Evolutionary conservation across 2,797 vertebrate species (phyloP).

Genomic region (Parauchenoglanis punctatus): DNA sequence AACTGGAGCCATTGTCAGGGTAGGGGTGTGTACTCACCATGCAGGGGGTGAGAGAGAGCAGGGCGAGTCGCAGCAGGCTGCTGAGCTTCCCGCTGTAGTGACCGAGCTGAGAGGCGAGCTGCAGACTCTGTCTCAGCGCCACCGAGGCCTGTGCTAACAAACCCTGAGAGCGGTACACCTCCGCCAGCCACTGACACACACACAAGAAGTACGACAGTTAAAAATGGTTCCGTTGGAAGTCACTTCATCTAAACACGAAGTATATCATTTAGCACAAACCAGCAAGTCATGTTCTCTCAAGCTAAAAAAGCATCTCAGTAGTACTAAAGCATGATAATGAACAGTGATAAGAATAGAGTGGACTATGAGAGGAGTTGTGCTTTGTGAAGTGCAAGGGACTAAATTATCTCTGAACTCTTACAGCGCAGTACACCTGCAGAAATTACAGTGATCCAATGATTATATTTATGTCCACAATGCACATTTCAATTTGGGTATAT

Average conservation of each 20-base stretch:
- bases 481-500: background rate
- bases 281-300: background rate
- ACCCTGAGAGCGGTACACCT: constrained; percentile 86
- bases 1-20: background rate
- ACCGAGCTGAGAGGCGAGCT: constrained; percentile 89
- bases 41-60: constrained; percentile 83
- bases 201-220: background rate
- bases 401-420: background rate
- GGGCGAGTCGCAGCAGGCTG: constrained; percentile 85
- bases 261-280: background rate
- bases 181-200: constrained; percentile 86
- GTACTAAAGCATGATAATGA: background rate
- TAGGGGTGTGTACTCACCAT: constrained; percentile 77
- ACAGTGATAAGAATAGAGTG: background rate
- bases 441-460: background rate
- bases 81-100: constrained; percentile 83
- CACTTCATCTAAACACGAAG: background rate
- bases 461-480: background rate
- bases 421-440: background rate
- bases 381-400: too few species aligned
- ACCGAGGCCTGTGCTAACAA: constrained; percentile 90
- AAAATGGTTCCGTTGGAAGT: background rate
- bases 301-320: background rate
- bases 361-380: background rate
- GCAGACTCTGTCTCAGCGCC: constrained; percentile 90